These are phyloP conservation scores for Australoheros scitulus DNA, from an alignment of 2,113 vertebrate genomes.

Conservation along the genomic window DNA sequence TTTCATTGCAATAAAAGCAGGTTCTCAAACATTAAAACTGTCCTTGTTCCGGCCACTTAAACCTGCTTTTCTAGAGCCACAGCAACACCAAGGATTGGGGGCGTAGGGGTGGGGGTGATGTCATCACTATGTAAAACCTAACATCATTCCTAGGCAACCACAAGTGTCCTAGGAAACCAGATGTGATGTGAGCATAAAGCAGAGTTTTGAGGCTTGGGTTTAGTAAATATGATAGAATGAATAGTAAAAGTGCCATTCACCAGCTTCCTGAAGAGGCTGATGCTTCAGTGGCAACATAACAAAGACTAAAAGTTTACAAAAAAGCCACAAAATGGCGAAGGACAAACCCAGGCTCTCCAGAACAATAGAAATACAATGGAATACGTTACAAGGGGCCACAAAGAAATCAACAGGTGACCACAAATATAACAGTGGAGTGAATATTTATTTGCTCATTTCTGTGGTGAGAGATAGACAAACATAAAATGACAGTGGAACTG, in stretches of 20 bases:
- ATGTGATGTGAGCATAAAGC: slow-evolving; percentile 46
- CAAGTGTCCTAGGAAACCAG: slow-evolving; percentile 67
- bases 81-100: slow-evolving; percentile 27
- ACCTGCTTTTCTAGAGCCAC: slow-evolving; percentile 30
- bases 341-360: neutral
- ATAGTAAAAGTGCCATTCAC: slow-evolving; percentile 13
- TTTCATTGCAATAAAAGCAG: slow-evolving; percentile 22
- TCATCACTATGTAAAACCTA: slow-evolving; percentile 58
- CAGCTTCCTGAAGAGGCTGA: neutral
- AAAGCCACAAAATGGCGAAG: neutral
- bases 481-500: neutral
- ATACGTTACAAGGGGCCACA: neutral
- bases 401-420: slow-evolving; percentile 15
- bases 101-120: slow-evolving; percentile 42
- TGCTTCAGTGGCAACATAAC: neutral
- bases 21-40: slow-evolving; percentile 25
- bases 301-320: slow-evolving; percentile 16
- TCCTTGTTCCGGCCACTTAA: slow-evolving; percentile 35
- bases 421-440: neutral
- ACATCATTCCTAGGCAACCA: slow-evolving; percentile 67
- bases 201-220: slow-evolving; percentile 32
- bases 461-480: neutral
- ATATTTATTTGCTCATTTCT: slow-evolving; percentile 2
- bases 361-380: slow-evolving; percentile 12
- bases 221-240: slow-evolving; percentile 10